Conservation (phyloP, 2,888 invertebrate species). For the Byasa hedistus region DNA sequence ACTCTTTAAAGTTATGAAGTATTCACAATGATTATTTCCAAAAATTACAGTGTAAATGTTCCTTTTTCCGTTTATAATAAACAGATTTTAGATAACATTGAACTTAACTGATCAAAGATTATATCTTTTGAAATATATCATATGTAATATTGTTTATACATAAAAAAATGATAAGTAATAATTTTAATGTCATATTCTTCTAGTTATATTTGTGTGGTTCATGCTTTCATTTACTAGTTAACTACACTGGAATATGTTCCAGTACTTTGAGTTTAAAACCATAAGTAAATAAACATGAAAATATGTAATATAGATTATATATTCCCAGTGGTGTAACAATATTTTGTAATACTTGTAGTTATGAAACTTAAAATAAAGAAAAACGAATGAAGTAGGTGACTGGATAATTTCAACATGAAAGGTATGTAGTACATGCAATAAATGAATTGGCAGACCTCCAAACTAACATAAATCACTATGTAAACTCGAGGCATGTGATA, state of each 20-base stretch:
- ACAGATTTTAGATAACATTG: too few relatives aligned
- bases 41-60: too few relatives aligned
- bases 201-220: too few relatives aligned
- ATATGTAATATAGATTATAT: not conserved
- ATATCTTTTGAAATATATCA: too few relatives aligned
- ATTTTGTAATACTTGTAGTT: not conserved
- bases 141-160: too few relatives aligned
- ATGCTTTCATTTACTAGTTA: too few relatives aligned
- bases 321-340: not conserved
- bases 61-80: too few relatives aligned
- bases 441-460: slow-evolving; percentile 39
- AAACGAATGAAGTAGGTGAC: slow-evolving; percentile 10
- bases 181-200: too few relatives aligned
- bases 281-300: not conserved
- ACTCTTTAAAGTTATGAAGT: too few relatives aligned
- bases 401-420: slow-evolving; percentile 10
- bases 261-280: not conserved
- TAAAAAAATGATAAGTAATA: too few relatives aligned
- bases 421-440: slow-evolving; percentile 19
- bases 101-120: too few relatives aligned
- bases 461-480: slow-evolving; percentile 30
- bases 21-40: too few relatives aligned
- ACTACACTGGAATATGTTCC: not conserved
- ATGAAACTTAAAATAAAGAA: slow-evolving; percentile 1
- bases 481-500: slow-evolving; percentile 18